A percentile compares a stretch with the other conserved stretches of the same genome.
phyloP scores from a whole-genome alignment of 1,140 invertebrate genomes.

The Lycorma delicatula region DNA sequence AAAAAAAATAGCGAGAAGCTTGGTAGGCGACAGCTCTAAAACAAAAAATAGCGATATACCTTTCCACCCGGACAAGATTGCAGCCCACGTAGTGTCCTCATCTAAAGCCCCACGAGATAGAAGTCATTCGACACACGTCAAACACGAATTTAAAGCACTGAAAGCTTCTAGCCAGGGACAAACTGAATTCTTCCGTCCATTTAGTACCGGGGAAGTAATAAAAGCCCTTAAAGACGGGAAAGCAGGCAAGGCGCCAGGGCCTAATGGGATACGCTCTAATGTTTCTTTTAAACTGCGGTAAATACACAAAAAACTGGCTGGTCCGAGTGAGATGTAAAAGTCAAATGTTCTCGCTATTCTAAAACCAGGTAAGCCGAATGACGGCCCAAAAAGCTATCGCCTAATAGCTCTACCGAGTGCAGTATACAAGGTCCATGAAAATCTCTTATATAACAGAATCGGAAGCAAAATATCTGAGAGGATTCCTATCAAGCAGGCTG shows the following conservation, averaged over 20 bases:
- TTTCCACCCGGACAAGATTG: too few relatives aligned
- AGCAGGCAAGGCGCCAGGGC: neutral
- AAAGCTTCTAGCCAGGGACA: neutral
- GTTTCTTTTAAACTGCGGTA: constrained; percentile 11
- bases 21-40: constrained; percentile 8
- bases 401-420: constrained; percentile 9
- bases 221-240: constrained; percentile 7
- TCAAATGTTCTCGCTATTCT: constrained; percentile 11
- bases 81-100: too few relatives aligned
- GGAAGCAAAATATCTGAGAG: constrained; percentile 2
- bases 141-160: neutral
- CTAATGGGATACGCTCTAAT: constrained; percentile 8
- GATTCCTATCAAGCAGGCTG: constrained; percentile 7
- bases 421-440: constrained; percentile 9
- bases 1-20: constrained; percentile 14
- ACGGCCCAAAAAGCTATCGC: constrained; percentile 8
- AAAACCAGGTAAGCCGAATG: constrained; percentile 11
- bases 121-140: too few relatives aligned
- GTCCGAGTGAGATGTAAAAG: constrained; percentile 1
- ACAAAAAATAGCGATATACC: too few relatives aligned
- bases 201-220: constrained; percentile 1
- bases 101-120: too few relatives aligned
- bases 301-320: constrained; percentile 7
- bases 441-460: constrained; percentile 8
- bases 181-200: constrained; percentile 5